Percentiles rank a stretch among this genome's conserved stretches.
phyloP scores from a whole-genome alignment of 2,888 invertebrate species.

The Parochlus steinenii region DNA sequence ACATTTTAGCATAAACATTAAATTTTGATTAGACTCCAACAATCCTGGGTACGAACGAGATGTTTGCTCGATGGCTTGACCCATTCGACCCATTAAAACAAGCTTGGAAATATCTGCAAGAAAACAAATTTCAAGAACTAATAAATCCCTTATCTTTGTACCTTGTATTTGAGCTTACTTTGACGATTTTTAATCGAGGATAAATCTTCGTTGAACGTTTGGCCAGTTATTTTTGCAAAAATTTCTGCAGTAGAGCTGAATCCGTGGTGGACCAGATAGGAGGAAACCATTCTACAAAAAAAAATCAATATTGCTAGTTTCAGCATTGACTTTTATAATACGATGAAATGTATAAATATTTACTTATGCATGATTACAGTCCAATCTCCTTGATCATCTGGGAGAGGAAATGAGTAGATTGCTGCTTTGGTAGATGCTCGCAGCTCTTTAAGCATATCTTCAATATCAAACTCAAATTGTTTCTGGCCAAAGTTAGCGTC shows the following conservation, averaged over 20 bases:
- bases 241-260: slow-evolving; percentile 93
- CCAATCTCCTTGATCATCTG: slow-evolving; percentile 79
- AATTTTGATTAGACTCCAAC: slow-evolving; percentile 74
- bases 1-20: slow-evolving; percentile 90
- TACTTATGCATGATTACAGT: slow-evolving; percentile 84
- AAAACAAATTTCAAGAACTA: slow-evolving; percentile 14
- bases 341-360: slow-evolving; percentile 19
- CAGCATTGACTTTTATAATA: background rate
- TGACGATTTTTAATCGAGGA: slow-evolving; percentile 91
- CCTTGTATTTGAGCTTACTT: slow-evolving; percentile 40
- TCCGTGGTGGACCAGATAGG: slow-evolving; percentile 95
- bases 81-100: slow-evolving; percentile 83
- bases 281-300: slow-evolving; percentile 75
- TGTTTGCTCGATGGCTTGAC: slow-evolving; percentile 86
- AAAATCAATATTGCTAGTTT: slow-evolving; percentile 13
- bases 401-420: slow-evolving; percentile 75
- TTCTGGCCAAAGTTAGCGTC: slow-evolving; percentile 98
- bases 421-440: slow-evolving; percentile 64
- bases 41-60: slow-evolving; percentile 80
- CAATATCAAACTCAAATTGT: slow-evolving; percentile 95
- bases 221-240: slow-evolving; percentile 79
- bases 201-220: slow-evolving; percentile 81
- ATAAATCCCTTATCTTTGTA: background rate
- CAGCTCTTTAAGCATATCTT: slow-evolving; percentile 89
- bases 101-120: slow-evolving; percentile 76